Evolutionary conservation across 2,113 vertebrate species (phyloP), one percentile per base, ranked within the genome.

Genomic region (Tetraodon nigroviridis): DNA sequence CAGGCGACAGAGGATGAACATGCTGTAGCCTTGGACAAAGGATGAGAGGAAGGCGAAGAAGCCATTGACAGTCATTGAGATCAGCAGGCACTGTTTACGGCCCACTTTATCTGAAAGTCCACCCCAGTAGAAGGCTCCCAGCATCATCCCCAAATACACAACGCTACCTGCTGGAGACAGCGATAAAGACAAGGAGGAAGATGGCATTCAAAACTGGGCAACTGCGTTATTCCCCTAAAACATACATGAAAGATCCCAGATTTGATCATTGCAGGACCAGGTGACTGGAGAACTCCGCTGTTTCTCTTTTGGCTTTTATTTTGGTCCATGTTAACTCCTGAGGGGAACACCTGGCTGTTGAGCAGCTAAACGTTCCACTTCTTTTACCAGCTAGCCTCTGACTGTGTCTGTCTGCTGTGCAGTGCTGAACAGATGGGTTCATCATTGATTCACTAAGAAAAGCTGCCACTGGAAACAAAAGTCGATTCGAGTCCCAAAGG

Each of bases 31-130:
- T 84, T 98, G 95, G 82, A 98, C 97, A 75, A 99, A 99, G 27
- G 97, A 96, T 55, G 95, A 98, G 59, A 99, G 95, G 92, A 99
- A 98, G 91, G 96, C 94, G 87, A 98, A 99, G 91, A 97, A 95
- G 86, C 94, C 95, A 67, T 98, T 98, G 89, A 98, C 85, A 49
- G 95, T 98, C 94, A 99, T 92, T 72, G 94, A 94, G 53, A 99
- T 94, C 70, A 99, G 92, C 76, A 99, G 94, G 70, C 92, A 93
- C 84, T 97, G 95, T 66, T 87, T 94, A 46, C 97, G 92, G 84
- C 97, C 97, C 84, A 93, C 81, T 61, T 95, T 96, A 90, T 99
- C 97, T 11, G 95, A 96, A 83, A 99, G 89, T 55, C 97, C 95
- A 61, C 97, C 97, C 96, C 95, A 98, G 85, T 98, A 97, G 86